These are phyloP conservation scores for Teleopsis dalmanni DNA, from an alignment of 1,140 invertebrate species.

Conservation along the genomic window DNA sequence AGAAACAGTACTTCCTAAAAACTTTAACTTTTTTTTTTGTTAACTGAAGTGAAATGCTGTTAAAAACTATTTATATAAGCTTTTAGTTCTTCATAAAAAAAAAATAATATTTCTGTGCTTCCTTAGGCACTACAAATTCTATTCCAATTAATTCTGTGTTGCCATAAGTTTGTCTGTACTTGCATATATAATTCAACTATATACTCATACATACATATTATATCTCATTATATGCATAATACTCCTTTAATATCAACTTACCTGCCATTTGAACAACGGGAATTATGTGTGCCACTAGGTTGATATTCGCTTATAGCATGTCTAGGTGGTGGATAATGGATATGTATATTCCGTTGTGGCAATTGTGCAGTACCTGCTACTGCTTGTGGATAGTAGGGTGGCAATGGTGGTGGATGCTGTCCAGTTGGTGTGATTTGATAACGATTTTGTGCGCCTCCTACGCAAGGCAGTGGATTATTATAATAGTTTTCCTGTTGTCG, in stretches of 20 bases:
- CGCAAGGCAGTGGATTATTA: conserved; percentile 36
- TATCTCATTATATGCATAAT: too few species aligned
- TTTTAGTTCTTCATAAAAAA: too few species aligned
- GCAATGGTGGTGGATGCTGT: conserved; percentile 39
- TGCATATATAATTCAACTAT: too few species aligned
- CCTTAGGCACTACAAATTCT: background rate
- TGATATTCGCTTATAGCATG: conserved; percentile 40
- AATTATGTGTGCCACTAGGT: conserved; percentile 27
- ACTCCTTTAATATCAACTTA: conserved; percentile 9
- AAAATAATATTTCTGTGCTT: too few species aligned
- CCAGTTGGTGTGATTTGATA: conserved; percentile 41
- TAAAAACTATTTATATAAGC: too few species aligned
- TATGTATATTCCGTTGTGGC: conserved; percentile 32
- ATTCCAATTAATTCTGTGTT: background rate
- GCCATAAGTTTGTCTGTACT: too few species aligned
- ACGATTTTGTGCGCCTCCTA: conserved; percentile 31
- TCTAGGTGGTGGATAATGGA: conserved; percentile 38
- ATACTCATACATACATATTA: too few species aligned
- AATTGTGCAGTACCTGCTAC: conserved; percentile 18
- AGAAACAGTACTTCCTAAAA: too few species aligned
- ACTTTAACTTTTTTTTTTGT: too few species aligned
- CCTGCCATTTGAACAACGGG: conserved; percentile 34
- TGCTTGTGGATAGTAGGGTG: conserved; percentile 32
- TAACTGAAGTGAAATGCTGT: too few species aligned
- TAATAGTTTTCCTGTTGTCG: conserved; percentile 35